Base-by-base conservation (phyloP, 2,888 invertebrate species). In the Meteorus colon region DNA sequence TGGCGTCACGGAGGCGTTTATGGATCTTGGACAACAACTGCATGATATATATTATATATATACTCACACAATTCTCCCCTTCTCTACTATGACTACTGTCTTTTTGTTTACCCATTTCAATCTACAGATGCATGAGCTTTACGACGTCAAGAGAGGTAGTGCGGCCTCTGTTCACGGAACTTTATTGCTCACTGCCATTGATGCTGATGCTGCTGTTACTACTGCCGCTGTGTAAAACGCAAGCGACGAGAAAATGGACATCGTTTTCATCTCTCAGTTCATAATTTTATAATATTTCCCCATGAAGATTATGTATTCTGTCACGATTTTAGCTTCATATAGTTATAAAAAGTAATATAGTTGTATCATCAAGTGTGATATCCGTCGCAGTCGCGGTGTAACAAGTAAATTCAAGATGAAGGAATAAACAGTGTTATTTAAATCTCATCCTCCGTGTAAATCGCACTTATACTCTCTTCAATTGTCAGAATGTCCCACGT, bases 1-100 rank as follows among this genome's bases (percentile, higher is more conserved):
- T 60, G 65, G 75, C 65, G 62, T 59, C 71, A 62, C 71, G 24
- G 6, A 75, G 63, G 31, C 60, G 65, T 45, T 71, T 41, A 66
- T 60, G 59, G 51, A 45, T 27, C 68, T 74, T 51, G 31, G 34
- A 59, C 16, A 3, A 8, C 41, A 60, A 60, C 34, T 72, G 45
- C 41, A 63, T 65, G 60, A 4, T 34, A 34, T 8, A n/a, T 24
- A 12, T 41, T 24, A 55, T n/a, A 41, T 27, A 27, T 55, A 75
- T 63, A 45, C 63, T 51, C 62, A 41, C 59, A 62, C 19, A 16
- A 19, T 27, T 65, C 4, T 63, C 51, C 37, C 59, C 29, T 37
- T 65, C 34, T 14, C 37, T 37, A 31, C 34, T 51, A 55, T 51
- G 34, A 24, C 27, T 45, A 27, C 24, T 62, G 62, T 37, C 19